Evolutionary conservation across 2,797 vertebrate genomes (phyloP).

Genomic region (Periparus ater): DNA sequence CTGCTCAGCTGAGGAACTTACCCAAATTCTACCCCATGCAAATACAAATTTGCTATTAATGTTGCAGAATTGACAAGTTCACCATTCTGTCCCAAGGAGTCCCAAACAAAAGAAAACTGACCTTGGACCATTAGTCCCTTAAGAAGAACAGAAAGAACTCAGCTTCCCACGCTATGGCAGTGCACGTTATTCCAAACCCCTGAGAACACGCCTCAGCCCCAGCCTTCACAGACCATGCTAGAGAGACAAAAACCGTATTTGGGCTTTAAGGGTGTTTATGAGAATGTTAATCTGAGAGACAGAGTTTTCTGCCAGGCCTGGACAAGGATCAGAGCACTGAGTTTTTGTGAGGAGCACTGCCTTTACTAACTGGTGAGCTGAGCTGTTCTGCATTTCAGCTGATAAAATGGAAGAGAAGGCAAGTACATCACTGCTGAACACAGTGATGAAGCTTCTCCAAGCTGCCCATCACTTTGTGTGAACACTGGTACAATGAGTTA

Average conservation of each 20-base stretch:
- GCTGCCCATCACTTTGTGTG: background rate
- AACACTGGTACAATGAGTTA: background rate
- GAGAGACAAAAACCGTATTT: background rate
- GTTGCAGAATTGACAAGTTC: background rate
- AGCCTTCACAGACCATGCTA: background rate
- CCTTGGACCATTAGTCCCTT: background rate
- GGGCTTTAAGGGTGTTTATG: background rate
- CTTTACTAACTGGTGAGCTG: background rate
- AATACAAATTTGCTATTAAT: background rate
- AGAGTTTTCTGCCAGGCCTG: background rate
- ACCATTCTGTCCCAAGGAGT: background rate
- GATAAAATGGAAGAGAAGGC: background rate
- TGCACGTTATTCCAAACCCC: fast-evolving
- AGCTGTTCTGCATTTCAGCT: background rate
- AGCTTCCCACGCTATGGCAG: background rate
- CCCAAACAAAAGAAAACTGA: background rate
- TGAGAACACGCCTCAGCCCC: background rate
- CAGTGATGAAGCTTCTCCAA: background rate
- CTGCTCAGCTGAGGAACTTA: background rate
- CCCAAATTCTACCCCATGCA: background rate
- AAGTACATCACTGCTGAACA: background rate
- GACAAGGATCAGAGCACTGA: background rate
- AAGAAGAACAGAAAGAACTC: background rate
- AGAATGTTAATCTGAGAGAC: background rate
- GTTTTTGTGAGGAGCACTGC: background rate